Evolutionary conservation across 2,113 vertebrate genomes (phyloP).

Genomic region (Oncorhynchus keta): DNA sequence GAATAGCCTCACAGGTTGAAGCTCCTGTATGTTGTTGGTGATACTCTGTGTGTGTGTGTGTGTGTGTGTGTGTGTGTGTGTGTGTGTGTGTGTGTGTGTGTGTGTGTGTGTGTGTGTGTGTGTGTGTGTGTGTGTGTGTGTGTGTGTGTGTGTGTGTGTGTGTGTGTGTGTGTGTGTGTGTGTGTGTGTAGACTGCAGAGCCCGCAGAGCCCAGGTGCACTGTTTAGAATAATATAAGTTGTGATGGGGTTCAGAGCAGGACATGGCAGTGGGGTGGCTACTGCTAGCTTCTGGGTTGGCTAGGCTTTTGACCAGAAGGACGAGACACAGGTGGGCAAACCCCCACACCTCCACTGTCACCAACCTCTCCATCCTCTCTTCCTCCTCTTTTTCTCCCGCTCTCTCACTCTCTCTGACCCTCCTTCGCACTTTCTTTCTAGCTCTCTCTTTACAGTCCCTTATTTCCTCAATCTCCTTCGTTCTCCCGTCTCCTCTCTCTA

Average conservation of each 20-base stretch:
- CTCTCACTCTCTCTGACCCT: background rate
- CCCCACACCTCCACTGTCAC: no score
- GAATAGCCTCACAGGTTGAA: background rate
- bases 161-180: no score
- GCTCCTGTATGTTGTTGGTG: background rate
- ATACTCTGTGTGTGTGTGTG: background rate
- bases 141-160: background rate
- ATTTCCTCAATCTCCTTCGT: background rate
- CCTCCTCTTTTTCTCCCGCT: background rate
- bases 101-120: no score
- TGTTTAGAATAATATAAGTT: background rate
- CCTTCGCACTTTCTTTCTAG: background rate
- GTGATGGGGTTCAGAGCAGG: no score
- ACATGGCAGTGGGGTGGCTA: no score
- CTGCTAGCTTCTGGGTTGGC: background rate
- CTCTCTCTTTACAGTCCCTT: background rate
- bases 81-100: no score
- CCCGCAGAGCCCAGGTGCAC: background rate
- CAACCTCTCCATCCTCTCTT: background rate
- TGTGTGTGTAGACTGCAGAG: background rate
- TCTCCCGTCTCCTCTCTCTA: background rate
- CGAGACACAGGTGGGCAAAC: slow-evolving; percentile 4
- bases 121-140: background rate
- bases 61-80: no score
- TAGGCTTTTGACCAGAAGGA: slow-evolving; percentile 11